phyloP scores from a whole-genome alignment of 2,113 vertebrate species.

The Antennarius striatus region DNA sequence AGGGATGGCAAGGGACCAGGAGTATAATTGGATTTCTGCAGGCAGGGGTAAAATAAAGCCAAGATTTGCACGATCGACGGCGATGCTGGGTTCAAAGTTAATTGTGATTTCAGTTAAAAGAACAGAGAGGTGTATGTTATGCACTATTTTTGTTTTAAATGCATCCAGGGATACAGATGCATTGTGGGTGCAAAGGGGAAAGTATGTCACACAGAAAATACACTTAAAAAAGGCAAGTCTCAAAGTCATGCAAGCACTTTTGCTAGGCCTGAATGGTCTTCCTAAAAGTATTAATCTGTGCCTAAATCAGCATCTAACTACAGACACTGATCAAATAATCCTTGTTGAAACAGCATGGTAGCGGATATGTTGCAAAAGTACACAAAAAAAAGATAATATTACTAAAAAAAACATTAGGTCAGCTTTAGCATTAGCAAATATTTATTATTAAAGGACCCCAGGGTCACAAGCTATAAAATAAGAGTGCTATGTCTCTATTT shows the following conservation, averaged over 20 bases:
- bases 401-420: too few relatives aligned
- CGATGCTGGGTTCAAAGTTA: conserved; percentile 6
- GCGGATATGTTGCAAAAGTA: too few relatives aligned
- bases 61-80: conserved; percentile 1
- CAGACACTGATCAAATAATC: not conserved
- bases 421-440: too few relatives aligned
- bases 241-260: not conserved
- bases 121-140: conserved; percentile 19
- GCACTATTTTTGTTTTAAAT: not conserved
- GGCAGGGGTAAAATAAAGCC: conserved; percentile 1
- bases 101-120: not conserved
- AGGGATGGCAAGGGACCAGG: conserved; percentile 33
- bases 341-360: not conserved
- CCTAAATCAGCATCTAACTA: not conserved
- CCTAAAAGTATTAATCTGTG: not conserved
- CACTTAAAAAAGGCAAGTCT: not conserved
- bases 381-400: too few relatives aligned
- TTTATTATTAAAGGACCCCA: too few relatives aligned
- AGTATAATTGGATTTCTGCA: conserved; percentile 39
- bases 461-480: too few relatives aligned
- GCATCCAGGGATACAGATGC: not conserved
- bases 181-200: not conserved
- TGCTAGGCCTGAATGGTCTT: not conserved
- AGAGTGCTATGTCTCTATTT: too few relatives aligned
- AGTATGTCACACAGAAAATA: not conserved